Conservation (phyloP, 2,797 vertebrate species). For the Mallotus villosus region DNA sequence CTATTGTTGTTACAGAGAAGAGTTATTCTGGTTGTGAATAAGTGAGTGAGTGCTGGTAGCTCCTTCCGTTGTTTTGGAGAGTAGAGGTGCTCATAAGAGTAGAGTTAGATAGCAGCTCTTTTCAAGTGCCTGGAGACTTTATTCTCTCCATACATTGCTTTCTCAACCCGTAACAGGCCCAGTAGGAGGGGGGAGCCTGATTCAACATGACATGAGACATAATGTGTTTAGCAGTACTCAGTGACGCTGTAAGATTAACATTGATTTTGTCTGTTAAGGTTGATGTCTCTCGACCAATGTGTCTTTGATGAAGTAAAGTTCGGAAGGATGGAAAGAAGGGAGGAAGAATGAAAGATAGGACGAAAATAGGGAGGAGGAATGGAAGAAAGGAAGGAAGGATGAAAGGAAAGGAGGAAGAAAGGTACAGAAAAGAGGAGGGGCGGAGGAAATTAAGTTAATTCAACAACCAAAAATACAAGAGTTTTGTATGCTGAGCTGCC, state of each 20-base stretch:
- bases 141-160: slow-evolving; percentile 16
- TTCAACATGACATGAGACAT: background rate
- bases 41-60: slow-evolving; percentile 21
- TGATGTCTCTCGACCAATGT: background rate
- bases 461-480: no score
- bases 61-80: slow-evolving; percentile 39
- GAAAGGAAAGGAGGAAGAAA: no score
- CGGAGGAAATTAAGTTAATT: no score
- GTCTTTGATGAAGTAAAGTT: background rate
- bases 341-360: no score
- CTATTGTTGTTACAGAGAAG: no score
- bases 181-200: slow-evolving; percentile 4
- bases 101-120: slow-evolving; percentile 30
- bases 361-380: no score
- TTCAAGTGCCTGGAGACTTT: slow-evolving; percentile 25
- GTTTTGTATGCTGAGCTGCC: no score
- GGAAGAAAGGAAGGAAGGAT: no score
- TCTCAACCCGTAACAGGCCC: slow-evolving; percentile 19
- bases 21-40: slow-evolving; percentile 19
- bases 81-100: slow-evolving; percentile 30
- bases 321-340: background rate
- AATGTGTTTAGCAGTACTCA: background rate
- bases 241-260: background rate
- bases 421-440: no score
- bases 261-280: background rate